phyloP scores from a whole-genome alignment of 2,797 vertebrate genomes.

The Psittacula echo region DNA sequence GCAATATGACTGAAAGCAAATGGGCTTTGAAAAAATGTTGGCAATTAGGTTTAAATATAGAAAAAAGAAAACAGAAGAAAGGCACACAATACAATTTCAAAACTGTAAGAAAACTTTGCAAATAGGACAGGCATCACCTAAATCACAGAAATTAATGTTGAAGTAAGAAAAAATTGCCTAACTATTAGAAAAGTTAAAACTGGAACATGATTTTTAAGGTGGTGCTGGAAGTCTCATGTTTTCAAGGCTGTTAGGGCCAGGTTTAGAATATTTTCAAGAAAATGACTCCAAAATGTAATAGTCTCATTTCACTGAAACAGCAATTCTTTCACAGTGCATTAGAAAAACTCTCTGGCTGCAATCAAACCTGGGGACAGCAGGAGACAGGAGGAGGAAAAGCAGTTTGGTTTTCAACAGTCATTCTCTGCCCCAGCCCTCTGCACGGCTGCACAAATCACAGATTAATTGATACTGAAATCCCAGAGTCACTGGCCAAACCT shows the following conservation, averaged over 20 bases:
- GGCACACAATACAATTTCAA: neutral
- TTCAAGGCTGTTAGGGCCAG: neutral
- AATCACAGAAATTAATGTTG: neutral
- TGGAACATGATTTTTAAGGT: neutral
- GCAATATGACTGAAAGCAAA: neutral
- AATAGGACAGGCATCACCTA: neutral
- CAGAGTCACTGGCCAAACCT: neutral
- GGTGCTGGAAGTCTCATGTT: neutral
- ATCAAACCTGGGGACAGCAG: neutral
- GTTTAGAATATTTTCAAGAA: slow-evolving; percentile 19
- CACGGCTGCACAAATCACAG: neutral
- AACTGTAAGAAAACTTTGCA: neutral
- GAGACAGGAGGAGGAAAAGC: neutral
- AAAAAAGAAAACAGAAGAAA: neutral
- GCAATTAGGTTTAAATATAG: neutral
- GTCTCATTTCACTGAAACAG: neutral
- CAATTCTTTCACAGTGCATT: neutral
- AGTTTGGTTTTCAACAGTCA: neutral
- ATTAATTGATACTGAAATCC: neutral
- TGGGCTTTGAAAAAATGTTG: neutral
- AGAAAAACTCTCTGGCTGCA: neutral
- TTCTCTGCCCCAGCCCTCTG: neutral
- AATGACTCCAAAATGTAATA: neutral
- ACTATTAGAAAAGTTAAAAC: neutral
- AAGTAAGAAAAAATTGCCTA: neutral